Base-by-base conservation (phyloP, 2,797 vertebrate genomes). In the Sebastes oblongus region DNA sequence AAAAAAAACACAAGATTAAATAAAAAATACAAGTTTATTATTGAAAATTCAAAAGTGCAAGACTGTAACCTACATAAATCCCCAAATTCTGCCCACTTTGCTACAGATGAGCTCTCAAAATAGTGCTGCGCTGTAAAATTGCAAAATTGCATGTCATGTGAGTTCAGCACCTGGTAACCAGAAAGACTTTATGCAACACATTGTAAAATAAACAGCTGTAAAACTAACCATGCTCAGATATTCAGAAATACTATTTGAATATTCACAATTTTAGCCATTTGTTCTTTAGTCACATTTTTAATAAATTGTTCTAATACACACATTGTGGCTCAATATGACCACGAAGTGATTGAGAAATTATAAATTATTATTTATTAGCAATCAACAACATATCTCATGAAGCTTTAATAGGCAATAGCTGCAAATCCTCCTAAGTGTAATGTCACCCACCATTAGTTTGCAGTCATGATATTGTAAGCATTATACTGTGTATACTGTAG, bases 11-110 rank as follows among this genome's bases (percentile, higher is more conserved):
- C 11, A 13, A 52, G 8, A 16, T 42, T 3, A 34, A 34, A 34
- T 62, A 34, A n/a, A 54, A 29, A 36, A 34, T 71, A 70, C n/a
- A 66, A n/a, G 32, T 78, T 72, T 73, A 65, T 58, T 72, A 34
- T 12, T 65, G 1, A 3, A 46, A 46, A 46, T 46, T 46, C 2
- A 12, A 55, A 64, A 39, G 16, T 74, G 46, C 30, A 39, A 56
- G 18, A 56, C 29, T 30, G 12, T 62, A n/a, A 8, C 16, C 42
- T 18, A 46, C 16, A 66, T 56, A 20, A 61, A 54, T 30, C 22
- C 65, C 25, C 20, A 32, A 50, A 18, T 20, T 56, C 3, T 62
- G 54, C 7, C 36, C 65, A 52, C 55, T 72, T 72, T 56, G 25
- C 9, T 62, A 14, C 18, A 65, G 27, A 27, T 24, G 20, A 34